These are phyloP conservation scores for Trichonephila clavata DNA, from an alignment of 1,140 invertebrate genomes.

Conservation along the genomic window DNA sequence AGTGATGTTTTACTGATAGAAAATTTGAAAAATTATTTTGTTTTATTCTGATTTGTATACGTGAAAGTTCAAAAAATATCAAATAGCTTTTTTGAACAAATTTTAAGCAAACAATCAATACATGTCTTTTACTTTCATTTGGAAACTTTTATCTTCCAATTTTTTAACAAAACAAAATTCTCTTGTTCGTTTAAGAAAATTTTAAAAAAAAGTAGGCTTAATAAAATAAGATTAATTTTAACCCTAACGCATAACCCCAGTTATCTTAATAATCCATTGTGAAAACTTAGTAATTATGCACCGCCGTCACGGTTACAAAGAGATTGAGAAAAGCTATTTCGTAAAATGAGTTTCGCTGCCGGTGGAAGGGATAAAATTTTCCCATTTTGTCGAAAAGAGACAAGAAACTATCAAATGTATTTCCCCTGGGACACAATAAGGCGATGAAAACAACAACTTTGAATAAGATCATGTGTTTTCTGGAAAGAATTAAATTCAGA, in stretches of 20 bases:
- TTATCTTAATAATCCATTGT: background rate
- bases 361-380: background rate
- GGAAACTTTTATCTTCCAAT: no score
- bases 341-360: background rate
- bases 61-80: no score
- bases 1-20: no score
- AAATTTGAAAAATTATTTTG: no score
- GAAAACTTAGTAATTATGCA: background rate
- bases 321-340: background rate
- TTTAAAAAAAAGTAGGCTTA: no score
- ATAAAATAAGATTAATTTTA: no score
- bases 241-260: background rate
- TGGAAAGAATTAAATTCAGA: background rate
- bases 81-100: no score
- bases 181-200: no score
- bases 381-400: background rate
- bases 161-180: no score
- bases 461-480: slow-evolving; percentile 9
- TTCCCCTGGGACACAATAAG: background rate
- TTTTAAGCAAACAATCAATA: no score
- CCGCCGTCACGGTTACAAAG: background rate
- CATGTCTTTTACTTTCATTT: no score
- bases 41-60: no score
- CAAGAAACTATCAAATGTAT: slow-evolving; percentile 11
- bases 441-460: background rate